Evolutionary conservation across 1,140 invertebrate species (phyloP).

Genomic region (Lysiphlebus fabarum): DNA sequence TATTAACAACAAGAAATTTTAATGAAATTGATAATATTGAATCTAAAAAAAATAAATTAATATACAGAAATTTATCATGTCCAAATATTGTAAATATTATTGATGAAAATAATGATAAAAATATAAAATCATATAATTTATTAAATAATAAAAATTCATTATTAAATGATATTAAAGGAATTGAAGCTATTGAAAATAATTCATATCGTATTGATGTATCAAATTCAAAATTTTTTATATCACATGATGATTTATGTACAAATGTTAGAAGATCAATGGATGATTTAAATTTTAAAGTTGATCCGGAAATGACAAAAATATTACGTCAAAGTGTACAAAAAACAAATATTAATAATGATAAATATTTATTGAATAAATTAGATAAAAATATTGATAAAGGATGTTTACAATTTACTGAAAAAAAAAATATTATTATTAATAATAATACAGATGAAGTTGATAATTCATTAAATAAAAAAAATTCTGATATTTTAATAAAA

Average conservation of each 20-base stretch:
- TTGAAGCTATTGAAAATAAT: slow-evolving; percentile 30
- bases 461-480: slow-evolving; percentile 20
- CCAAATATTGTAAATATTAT: neutral
- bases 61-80: slow-evolving; percentile 4
- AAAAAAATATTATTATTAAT: slow-evolving; percentile 14
- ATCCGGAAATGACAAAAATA: slow-evolving; percentile 39
- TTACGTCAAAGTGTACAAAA: slow-evolving; percentile 34
- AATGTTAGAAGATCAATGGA: slow-evolving; percentile 36
- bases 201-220: slow-evolving; percentile 40
- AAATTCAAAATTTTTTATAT: slow-evolving; percentile 43
- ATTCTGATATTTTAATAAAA: slow-evolving; percentile 24
- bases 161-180: slow-evolving; percentile 35
- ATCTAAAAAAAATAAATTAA: neutral
- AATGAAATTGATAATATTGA: neutral
- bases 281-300: slow-evolving; percentile 41
- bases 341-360: slow-evolving; percentile 19
- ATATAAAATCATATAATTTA: neutral
- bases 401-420: neutral
- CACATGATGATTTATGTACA: slow-evolving; percentile 38
- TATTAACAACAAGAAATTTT: neutral
- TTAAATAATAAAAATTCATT: slow-evolving; percentile 24
- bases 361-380: neutral
- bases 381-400: slow-evolving; percentile 12
- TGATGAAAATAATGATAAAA: neutral
- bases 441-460: slow-evolving; percentile 13